Evolutionary conservation across 1,140 invertebrate genomes (phyloP), one percentile per base, ranked within the genome.

Genomic region (Drosophila kikkawai): DNA sequence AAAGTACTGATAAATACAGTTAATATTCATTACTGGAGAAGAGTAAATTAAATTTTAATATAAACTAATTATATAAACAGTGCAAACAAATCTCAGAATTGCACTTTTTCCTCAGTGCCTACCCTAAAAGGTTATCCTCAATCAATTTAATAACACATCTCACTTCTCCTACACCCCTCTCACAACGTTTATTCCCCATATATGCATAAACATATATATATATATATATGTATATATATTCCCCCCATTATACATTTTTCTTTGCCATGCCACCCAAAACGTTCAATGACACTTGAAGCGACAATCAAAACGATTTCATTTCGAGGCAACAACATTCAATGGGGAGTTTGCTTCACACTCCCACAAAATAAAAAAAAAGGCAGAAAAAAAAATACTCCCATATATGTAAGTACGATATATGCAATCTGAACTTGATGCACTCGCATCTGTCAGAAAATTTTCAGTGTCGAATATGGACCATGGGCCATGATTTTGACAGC

Each of bases 271-370:
- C 58, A 61, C 71, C 64, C 71, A 45, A 76, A 56, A 81, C 67
- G 63, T 81, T 68, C 63, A 79, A 79, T 82, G 82, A 65, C 79
- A 82, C 82, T 85, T 67, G 82, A 75, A 60, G 61, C 79, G 83
- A 86, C 79, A 85, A 85, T 86, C 58, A 75, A 86, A 86, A 82
- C 82, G 82, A 82, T 81, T 85, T 85, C 71, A 66, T 85, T 85
- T 61, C 79, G 69, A 50, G 58, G 58, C 61, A 67, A 42, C 69
- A 75, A 66, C 82, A 84, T 60, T 78, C 51, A 76, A 81, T 71
- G 56, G 65, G 65, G 59, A 71, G 67, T 68, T 47, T 41, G 41
- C 50, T 77, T 67, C 80, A 79, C 75, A 68, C 59, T 47, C 47
- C 61, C 63, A 42, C 29, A 22, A 51, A 45, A 8, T 8, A 19